These are phyloP conservation scores for Anguilla pacifica DNA, from an alignment of 2,797 vertebrate genomes.

Conservation along the genomic window DNA sequence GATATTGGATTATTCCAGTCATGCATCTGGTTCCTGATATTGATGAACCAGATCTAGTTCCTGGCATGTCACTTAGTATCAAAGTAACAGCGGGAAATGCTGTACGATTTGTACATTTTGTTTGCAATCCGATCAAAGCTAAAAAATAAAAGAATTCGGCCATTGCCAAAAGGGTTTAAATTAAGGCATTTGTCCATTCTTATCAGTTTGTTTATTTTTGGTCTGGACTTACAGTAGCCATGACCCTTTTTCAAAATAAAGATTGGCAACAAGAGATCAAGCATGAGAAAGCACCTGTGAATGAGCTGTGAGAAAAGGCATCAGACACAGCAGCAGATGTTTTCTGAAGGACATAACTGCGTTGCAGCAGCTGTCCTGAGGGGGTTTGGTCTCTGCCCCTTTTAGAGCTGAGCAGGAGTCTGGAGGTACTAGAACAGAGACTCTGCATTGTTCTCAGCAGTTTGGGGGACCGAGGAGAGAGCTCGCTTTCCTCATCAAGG, in stretches of 20 bases:
- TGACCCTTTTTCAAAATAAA: neutral
- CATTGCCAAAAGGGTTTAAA: neutral
- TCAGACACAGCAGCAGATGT: constrained; percentile 11
- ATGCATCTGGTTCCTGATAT: neutral
- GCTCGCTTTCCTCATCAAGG: neutral
- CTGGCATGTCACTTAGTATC: neutral
- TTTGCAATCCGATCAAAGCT: neutral
- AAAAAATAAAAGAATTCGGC: too few relatives aligned
- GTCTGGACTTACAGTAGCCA: neutral
- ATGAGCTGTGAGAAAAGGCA: neutral
- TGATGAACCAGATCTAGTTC: neutral
- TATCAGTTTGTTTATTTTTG: neutral
- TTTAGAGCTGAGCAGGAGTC: neutral
- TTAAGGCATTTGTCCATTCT: neutral
- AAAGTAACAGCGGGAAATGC: neutral
- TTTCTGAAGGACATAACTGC: neutral
- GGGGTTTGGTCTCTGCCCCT: neutral
- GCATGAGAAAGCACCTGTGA: neutral
- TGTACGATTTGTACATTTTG: neutral
- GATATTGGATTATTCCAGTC: neutral
- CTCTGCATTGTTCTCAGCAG: neutral
- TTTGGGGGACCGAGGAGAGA: neutral
- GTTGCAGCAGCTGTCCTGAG: neutral
- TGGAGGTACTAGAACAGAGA: neutral
- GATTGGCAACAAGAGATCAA: neutral